Evolutionary conservation across 2,797 vertebrate genomes (phyloP).

Genomic region (Helostoma temminkii): DNA sequence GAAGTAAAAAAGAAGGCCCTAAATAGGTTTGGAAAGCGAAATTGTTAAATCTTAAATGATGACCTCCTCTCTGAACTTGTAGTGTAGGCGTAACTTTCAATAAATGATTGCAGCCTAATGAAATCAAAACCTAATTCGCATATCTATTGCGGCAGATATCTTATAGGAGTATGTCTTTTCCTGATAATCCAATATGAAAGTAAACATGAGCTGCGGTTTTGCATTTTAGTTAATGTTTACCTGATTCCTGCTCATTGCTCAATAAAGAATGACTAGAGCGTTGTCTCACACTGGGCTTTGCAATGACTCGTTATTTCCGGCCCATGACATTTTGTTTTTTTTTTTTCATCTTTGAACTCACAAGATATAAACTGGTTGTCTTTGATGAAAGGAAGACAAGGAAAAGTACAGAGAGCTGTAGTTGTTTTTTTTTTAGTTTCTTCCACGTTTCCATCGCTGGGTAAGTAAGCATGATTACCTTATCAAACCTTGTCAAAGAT

Average conservation of each 20-base stretch:
- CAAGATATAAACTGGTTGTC: too few species aligned
- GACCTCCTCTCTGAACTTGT: too few species aligned
- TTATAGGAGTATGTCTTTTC: not conserved
- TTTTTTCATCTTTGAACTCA: too few species aligned
- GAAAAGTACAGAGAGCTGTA: too few species aligned
- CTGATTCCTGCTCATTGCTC: too few species aligned
- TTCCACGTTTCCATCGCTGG: not conserved
- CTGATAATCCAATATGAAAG: not conserved
- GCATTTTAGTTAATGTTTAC: slow-evolving; percentile 57
- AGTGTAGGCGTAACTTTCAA: not conserved
- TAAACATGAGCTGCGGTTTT: slow-evolving; percentile 22
- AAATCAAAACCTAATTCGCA: slow-evolving; percentile 17
- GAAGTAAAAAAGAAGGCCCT: too few species aligned
- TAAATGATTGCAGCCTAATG: not conserved
- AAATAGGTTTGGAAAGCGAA: not conserved
- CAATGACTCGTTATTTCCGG: too few species aligned
- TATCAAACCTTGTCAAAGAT: not conserved
- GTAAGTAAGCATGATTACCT: slow-evolving; percentile 43
- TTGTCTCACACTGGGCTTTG: too few species aligned
- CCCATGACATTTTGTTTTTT: too few species aligned
- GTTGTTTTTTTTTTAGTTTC: too few species aligned
- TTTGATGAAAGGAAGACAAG: too few species aligned
- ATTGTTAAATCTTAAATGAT: not conserved
- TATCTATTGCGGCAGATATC: not conserved
- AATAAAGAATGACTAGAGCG: too few species aligned